Conservation (phyloP, 30 jellyfish, hydroid and myxozoan species). For the Hydractinia symbiolongicarpus region DNA sequence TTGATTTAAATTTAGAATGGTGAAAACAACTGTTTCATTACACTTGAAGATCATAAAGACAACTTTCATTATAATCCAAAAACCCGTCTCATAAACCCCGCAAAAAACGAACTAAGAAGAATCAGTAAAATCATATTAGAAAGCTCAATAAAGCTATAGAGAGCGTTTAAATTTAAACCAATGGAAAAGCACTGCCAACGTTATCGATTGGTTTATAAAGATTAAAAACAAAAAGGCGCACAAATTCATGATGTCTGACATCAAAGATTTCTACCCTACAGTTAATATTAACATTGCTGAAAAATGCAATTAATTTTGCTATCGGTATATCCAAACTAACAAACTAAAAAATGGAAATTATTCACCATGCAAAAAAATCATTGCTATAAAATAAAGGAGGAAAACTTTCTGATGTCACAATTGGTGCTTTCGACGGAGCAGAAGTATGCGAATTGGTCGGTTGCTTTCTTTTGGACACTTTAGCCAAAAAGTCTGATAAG, state of each 20-base stretch:
- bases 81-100: conserved; percentile 35
- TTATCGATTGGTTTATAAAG: conserved; percentile 34
- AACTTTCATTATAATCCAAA: conserved; percentile 36
- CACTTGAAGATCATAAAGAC: conserved; percentile 35
- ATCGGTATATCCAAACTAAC: too few species aligned
- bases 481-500: too few species aligned
- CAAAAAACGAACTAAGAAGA: conserved; percentile 30
- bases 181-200: conserved; percentile 39
- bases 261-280: conserved; percentile 48
- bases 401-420: too few species aligned
- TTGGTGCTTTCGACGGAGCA: too few species aligned
- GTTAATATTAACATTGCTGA: background rate
- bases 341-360: too few species aligned
- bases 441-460: too few species aligned
- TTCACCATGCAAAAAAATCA: too few species aligned
- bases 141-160: conserved; percentile 20
- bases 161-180: conserved; percentile 23
- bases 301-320: too few species aligned
- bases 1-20: too few species aligned
- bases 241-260: conserved; percentile 29
- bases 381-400: too few species aligned
- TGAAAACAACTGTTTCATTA: conserved; percentile 5
- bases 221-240: conserved; percentile 26
- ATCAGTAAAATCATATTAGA: conserved; percentile 47
- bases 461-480: too few species aligned